A percentile compares a stretch with the other conserved stretches of the same genome.
phyloP scores from a whole-genome alignment of 2,888 invertebrate species.

The Spodoptera picta region DNA sequence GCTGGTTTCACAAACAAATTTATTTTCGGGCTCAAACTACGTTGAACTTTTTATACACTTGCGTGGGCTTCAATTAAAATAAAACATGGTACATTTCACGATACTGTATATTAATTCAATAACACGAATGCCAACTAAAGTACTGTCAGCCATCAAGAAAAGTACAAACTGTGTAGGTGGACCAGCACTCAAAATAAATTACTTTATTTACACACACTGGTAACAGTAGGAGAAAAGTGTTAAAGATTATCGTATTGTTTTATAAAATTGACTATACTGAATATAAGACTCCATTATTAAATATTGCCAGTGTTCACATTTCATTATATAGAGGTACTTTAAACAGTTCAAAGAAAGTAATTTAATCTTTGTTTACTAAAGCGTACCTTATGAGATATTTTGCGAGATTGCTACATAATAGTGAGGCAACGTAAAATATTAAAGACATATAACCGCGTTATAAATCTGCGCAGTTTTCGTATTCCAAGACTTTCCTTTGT shows the following conservation, averaged over 20 bases:
- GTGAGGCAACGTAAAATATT: slow-evolving; percentile 40
- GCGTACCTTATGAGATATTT: slow-evolving; percentile 21
- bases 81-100: slow-evolving; percentile 34
- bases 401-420: slow-evolving; percentile 26
- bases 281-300: too few species aligned
- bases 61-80: slow-evolving; percentile 38
- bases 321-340: too few species aligned
- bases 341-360: slow-evolving; percentile 1
- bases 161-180: slow-evolving; percentile 2
- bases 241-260: too few species aligned
- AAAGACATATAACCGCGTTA: slow-evolving; percentile 47
- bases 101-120: slow-evolving; percentile 29
- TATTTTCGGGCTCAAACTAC: slow-evolving; percentile 39
- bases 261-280: too few species aligned
- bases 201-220: slow-evolving; percentile 6
- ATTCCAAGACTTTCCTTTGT: slow-evolving; percentile 70
- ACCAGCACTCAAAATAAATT: background rate
- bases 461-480: slow-evolving; percentile 63
- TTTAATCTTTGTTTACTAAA: slow-evolving; percentile 5
- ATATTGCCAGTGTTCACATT: too few species aligned
- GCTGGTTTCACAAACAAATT: slow-evolving; percentile 39
- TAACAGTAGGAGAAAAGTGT: background rate
- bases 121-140: slow-evolving; percentile 20
- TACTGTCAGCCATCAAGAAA: slow-evolving; percentile 7
- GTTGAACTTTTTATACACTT: slow-evolving; percentile 29